Conservation (phyloP, 1,140 invertebrate species). For the Paraescarpia echinospica region DNA sequence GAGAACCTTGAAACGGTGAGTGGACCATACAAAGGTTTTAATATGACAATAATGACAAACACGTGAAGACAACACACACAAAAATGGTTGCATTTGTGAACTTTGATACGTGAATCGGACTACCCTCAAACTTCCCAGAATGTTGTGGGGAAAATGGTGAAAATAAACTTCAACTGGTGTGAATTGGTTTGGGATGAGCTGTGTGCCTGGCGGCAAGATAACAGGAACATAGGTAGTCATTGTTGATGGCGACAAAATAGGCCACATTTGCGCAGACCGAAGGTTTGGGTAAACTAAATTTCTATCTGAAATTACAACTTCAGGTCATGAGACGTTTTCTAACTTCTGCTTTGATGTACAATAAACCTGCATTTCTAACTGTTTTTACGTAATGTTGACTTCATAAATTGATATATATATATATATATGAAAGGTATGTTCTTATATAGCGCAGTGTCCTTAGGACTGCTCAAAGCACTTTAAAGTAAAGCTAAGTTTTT, state of each 20-base stretch:
- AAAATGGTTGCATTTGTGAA: not conserved
- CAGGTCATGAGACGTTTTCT: no score
- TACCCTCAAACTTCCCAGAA: not conserved
- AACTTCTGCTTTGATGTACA: no score
- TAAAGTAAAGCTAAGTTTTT: no score
- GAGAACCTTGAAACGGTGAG: not conserved
- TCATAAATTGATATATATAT: no score
- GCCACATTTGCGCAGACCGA: no score
- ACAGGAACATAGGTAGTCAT: not conserved
- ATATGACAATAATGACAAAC: not conserved
- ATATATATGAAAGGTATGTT: no score
- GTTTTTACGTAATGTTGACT: not conserved
- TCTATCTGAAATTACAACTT: not conserved
- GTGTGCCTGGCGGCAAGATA: not conserved
- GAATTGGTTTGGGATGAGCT: not conserved
- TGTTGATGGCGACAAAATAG: not conserved
- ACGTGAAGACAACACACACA: not conserved
- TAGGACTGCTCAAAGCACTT: no score
- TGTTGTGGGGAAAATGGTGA: not conserved
- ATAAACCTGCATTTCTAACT: no score
- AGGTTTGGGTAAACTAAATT: not conserved
- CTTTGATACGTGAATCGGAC: not conserved
- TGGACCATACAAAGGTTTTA: not conserved
- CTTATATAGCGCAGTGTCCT: no score
- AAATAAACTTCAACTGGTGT: not conserved